These are phyloP conservation scores for Marcusenius ussheri DNA, from an alignment of 2,113 vertebrate genomes.

Conservation along the genomic window DNA sequence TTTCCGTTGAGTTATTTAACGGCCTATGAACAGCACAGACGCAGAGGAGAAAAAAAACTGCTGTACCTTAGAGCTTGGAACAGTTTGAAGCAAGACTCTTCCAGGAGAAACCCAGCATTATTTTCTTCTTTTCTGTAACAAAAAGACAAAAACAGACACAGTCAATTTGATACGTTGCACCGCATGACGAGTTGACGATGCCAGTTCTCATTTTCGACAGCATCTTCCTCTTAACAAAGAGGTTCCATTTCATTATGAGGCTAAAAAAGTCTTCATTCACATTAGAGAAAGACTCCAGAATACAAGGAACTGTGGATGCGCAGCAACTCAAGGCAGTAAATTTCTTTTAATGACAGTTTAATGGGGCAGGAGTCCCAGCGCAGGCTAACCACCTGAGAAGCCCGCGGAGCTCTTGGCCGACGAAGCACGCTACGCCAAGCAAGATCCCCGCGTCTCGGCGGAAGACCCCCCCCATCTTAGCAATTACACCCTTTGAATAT, in stretches of 20 bases:
- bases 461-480: slow-evolving; percentile 34
- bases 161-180: background rate
- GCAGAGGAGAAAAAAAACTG: background rate
- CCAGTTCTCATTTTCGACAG: background rate
- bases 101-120: background rate
- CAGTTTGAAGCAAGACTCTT: background rate
- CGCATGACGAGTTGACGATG: background rate
- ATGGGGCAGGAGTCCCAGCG: background rate
- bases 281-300: background rate
- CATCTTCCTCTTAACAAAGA: background rate
- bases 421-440: background rate
- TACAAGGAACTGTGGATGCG: background rate
- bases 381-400: background rate
- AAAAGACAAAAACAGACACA: background rate
- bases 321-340: background rate
- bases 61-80: slow-evolving; percentile 18
- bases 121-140: slow-evolving; percentile 17
- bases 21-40: background rate
- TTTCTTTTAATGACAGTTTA: background rate
- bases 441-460: background rate
- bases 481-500: slow-evolving; percentile 61
- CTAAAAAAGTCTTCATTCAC: background rate
- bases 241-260: background rate
- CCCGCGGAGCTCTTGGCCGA: background rate
- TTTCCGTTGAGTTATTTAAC: background rate